Base-by-base conservation (phyloP, 2,113 vertebrate genomes). In the Bufo gargarizans region DNA sequence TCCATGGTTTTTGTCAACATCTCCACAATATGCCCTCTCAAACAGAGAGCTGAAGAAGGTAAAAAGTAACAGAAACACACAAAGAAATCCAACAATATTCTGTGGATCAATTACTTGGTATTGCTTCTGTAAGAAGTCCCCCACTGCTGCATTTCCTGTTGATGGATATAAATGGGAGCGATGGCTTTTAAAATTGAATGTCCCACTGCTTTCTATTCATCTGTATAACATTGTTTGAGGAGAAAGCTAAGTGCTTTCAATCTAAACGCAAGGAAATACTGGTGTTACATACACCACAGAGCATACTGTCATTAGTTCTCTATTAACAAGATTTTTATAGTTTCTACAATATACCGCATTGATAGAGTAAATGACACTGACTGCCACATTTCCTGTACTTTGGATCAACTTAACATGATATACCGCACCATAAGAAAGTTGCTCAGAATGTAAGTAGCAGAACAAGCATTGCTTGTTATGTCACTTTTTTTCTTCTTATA, bases 131-230 rank as follows among this genome's bases (percentile, higher is more conserved):
- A 63, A 83, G 87, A 88, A 88, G 84, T 84, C 87, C 59, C 87
- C 87, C 58, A 88, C 80, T 77, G 80, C 80, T 88, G 47, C 80
- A 87, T 88, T 84, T 84, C 47, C 87, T 88, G 67, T 88, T 88
- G 87, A 84, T 83, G 17, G 80, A 77, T 83, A 84, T 88, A 81
- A 88, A 88, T 88, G 58, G 87, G 65, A 88, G 80, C 56, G 59
- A 83, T 88, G 81, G 71, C 81, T 88, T 88, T 88, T 84, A 84
- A 88, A 88, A 84, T 67, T 84, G 69, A 88, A 88, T 88, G 69
- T 71, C 87, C 87, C 16, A 88, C 80, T 84, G 87, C 50, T 88
- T 84, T 65, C 80, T 83, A 82, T 84, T 84, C 80, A 77, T 83
- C 71, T 76, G 86, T 71, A 88, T 76, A 88, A 77, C 79, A 63